Conservation (phyloP, 2,888 invertebrate genomes). For the Toxonevra muliebris region DNA sequence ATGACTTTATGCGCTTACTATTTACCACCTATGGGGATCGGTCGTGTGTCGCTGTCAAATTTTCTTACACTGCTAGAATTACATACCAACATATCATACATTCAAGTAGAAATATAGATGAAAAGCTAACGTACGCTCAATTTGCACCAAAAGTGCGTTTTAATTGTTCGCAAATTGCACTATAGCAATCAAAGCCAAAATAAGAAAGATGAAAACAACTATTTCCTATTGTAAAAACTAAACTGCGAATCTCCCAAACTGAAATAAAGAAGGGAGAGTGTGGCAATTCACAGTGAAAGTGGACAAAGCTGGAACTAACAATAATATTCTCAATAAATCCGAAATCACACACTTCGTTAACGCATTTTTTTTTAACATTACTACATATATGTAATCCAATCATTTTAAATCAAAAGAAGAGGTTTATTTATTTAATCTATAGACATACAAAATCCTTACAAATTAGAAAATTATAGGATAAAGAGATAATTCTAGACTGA, state of each 20-base stretch:
- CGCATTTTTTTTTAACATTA: no score
- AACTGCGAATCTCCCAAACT: neutral
- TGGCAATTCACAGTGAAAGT: no score
- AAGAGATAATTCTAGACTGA: no score
- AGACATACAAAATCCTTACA: no score
- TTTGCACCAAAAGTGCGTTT: conserved; percentile 39
- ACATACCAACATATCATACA: no score
- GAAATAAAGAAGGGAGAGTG: neutral
- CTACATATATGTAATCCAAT: no score
- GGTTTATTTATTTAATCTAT: no score
- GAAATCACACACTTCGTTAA: no score
- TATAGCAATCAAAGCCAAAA: conserved; percentile 23
- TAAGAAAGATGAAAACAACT: neutral
- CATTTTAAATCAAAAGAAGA: no score
- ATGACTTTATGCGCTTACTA: conserved; percentile 16
- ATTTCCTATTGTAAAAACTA: neutral
- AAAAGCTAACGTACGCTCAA: conserved; percentile 54
- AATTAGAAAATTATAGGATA: no score
- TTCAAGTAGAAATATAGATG: conserved; percentile 32
- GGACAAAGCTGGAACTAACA: no score
- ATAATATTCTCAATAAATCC: no score
- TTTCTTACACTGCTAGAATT: neutral
- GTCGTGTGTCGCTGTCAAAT: conserved; percentile 35
- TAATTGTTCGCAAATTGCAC: conserved; percentile 40
- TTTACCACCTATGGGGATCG: conserved; percentile 31